Base-by-base conservation (phyloP, 2,797 vertebrate genomes). In the Eulemur rubriventer region DNA sequence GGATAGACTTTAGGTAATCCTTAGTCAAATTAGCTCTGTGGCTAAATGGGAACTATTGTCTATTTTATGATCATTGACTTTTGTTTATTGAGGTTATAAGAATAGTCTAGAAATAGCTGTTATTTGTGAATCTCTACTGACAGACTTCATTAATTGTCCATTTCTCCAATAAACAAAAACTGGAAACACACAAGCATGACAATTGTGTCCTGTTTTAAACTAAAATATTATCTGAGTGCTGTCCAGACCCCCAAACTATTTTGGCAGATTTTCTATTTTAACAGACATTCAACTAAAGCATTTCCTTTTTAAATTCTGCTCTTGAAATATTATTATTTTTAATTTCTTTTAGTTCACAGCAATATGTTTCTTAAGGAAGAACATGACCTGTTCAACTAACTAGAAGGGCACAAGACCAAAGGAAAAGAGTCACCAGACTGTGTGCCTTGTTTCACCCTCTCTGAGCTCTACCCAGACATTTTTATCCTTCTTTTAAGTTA, bases 401-500 rank as follows among this genome's bases (percentile, higher is more conserved):
- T 20, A 48, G 59, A 83, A 81, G 38, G 63, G 22, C 46, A 35
- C 2, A 72, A 20, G 9, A 79, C 26, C 38, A 86, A 61, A 81
- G 69, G 9, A 72, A 61, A 72, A 17, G 80, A 85, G 30, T 80
- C 46, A 48, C 57, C 5, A 69, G 48, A 8, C 35, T 30, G 4
- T 33, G 18, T n/a, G 22, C 50, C 38, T 91, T 72, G 28, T 59
- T 96, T 89, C 24, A 63, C 38, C 22, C 33, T 95, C 35, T 89
- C 57, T 88, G 61, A 65, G 73, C 14, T 83, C 75, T 28, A 16
- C 10, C 55, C 16, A 22, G 46, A 85, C 73, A 38, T 85, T 94
- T 95, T 78, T 92, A 81, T 65, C 33, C 18, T 95, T 85, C 87
- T 94, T 85, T 97, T 28, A 94, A 95, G 78, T 96, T 91, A 48